Percentiles rank a stretch among this genome's conserved stretches.
These are phyloP conservation scores for Smittia sp. DNA, from an alignment of 2,888 invertebrate genomes.

Conservation along the genomic window DNA sequence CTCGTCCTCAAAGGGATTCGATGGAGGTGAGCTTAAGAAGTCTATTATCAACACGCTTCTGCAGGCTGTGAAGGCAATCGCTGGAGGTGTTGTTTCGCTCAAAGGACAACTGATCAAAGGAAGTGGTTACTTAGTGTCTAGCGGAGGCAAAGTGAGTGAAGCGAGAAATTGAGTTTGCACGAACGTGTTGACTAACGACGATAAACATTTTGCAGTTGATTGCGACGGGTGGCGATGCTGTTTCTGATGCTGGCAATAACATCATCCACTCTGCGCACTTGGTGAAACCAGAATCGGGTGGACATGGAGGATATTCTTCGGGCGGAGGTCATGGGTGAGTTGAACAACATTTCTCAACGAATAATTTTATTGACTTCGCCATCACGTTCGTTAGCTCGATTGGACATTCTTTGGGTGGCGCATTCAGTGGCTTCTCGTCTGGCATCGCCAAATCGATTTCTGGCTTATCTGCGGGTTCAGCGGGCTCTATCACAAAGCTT, in stretches of 20 bases:
- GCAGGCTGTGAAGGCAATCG: slow-evolving; percentile 84
- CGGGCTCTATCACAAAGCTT: neutral
- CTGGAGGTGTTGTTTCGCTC: slow-evolving; percentile 82
- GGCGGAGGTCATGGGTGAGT: neutral
- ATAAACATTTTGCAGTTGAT: slow-evolving; percentile 57
- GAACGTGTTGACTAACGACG: neutral
- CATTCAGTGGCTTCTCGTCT: slow-evolving; percentile 13
- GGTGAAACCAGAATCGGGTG: slow-evolving; percentile 50
- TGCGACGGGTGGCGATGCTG: slow-evolving; percentile 73
- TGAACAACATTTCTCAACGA: too few relatives aligned
- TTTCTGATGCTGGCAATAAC: slow-evolving; percentile 74
- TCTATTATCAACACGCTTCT: slow-evolving; percentile 77
- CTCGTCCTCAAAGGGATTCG: slow-evolving; percentile 56
- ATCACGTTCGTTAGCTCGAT: neutral
- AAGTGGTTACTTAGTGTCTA: slow-evolving; percentile 66
- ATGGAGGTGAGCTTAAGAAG: slow-evolving; percentile 75
- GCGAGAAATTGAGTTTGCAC: slow-evolving; percentile 50
- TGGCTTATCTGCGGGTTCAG: slow-evolving; percentile 27
- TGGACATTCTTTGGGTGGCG: slow-evolving; percentile 16
- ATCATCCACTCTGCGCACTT: slow-evolving; percentile 73
- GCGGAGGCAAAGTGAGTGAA: slow-evolving; percentile 57
- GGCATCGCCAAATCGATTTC: slow-evolving; percentile 31
- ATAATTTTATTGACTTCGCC: too few relatives aligned
- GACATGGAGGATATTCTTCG: neutral
- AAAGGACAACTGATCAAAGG: slow-evolving; percentile 85